Conservation (phyloP, 2,888 invertebrate genomes). For the Cremastinae sp. region DNA sequence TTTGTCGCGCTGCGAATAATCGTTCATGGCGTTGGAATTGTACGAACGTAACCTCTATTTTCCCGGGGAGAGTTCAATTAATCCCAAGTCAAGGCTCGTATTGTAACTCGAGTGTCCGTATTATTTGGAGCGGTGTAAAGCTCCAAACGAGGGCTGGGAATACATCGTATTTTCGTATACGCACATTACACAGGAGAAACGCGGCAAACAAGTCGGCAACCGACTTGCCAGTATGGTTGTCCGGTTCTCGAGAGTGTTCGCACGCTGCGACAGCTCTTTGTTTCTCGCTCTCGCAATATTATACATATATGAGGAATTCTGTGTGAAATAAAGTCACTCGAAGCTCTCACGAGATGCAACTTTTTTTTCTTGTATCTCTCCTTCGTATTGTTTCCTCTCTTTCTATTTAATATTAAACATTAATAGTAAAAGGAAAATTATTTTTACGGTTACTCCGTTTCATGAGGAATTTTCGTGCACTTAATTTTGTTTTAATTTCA, state of each 20-base stretch:
- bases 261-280: constrained; percentile 31
- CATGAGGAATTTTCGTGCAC: too few relatives aligned
- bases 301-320: background rate
- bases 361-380: background rate
- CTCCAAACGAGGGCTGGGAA: constrained; percentile 28
- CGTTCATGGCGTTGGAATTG: background rate
- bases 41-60: background rate
- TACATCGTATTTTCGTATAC: constrained; percentile 26
- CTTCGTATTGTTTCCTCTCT: background rate
- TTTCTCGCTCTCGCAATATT: constrained; percentile 3
- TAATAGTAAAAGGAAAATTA: too few relatives aligned
- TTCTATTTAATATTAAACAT: too few relatives aligned
- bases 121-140: constrained; percentile 36
- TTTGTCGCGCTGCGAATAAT: background rate
- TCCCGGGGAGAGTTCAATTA: constrained; percentile 41
- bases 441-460: too few relatives aligned
- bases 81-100: constrained; percentile 50
- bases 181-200: background rate
- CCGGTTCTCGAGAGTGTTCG: constrained; percentile 42
- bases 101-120: constrained; percentile 44
- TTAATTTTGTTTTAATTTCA: too few relatives aligned
- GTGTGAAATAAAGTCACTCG: background rate
- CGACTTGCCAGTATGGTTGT: constrained; percentile 18
- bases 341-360: background rate
- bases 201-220: too few relatives aligned